These are phyloP conservation scores for Calidris pygmaea DNA, from an alignment of 2,113 vertebrate genomes.

Conservation along the genomic window DNA sequence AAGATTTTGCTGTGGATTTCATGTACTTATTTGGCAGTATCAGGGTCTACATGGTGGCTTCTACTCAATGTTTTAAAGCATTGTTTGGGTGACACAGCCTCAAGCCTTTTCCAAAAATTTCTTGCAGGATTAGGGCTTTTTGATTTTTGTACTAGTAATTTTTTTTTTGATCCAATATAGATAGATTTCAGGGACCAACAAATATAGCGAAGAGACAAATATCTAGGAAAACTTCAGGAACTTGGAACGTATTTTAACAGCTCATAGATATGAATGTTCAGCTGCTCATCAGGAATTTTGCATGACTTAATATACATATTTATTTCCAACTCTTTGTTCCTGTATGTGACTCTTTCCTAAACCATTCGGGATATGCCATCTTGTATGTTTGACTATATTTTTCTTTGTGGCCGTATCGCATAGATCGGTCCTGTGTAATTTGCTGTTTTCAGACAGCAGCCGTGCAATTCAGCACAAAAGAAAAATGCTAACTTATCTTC, in stretches of 20 bases:
- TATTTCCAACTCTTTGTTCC: background rate
- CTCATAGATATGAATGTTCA: background rate
- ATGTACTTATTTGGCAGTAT: background rate
- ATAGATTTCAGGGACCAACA: background rate
- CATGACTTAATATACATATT: background rate
- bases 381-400: background rate
- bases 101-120: background rate
- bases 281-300: background rate
- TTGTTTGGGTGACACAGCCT: background rate
- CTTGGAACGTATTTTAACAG: background rate
- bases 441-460: background rate
- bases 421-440: background rate
- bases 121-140: background rate
- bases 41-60: background rate
- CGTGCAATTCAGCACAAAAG: background rate
- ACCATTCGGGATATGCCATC: background rate
- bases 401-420: background rate
- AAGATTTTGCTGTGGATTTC: background rate
- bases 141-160: background rate
- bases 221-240: background rate
- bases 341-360: background rate
- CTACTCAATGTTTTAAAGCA: background rate
- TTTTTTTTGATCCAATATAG: background rate
- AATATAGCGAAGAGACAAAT: background rate
- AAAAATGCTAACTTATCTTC: background rate